Evolutionary conservation across 2,113 vertebrate species (phyloP).

Genomic region (Mustelus asterias): DNA sequence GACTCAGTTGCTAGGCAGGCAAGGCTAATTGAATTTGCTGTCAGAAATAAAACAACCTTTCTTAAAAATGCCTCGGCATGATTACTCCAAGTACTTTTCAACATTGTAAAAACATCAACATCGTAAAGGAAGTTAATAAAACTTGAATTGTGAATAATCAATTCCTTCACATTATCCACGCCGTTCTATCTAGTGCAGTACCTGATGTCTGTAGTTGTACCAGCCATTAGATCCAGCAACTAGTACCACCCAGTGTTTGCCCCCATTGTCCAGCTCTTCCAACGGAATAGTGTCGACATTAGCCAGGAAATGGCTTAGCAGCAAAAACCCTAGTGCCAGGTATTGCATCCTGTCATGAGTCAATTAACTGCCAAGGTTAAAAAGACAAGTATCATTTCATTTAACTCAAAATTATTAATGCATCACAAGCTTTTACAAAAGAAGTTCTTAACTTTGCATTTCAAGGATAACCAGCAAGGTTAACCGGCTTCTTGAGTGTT

Average conservation of each 20-base stretch:
- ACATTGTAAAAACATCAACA: neutral
- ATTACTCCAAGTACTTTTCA: neutral
- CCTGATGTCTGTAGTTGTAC: conserved; percentile 97
- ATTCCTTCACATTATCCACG: neutral
- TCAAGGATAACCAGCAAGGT: neutral
- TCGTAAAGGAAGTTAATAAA: neutral
- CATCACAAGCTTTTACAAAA: neutral
- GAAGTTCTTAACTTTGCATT: neutral
- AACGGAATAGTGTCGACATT: conserved; percentile 44
- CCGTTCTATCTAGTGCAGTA: conserved; percentile 76
- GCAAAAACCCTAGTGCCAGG: neutral
- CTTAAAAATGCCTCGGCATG: neutral
- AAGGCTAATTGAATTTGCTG: neutral
- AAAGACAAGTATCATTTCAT: neutral
- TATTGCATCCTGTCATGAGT: neutral
- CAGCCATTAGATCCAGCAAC: conserved; percentile 86
- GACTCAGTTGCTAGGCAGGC: neutral
- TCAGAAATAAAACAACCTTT: neutral
- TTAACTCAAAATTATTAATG: neutral
- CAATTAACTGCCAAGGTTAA: neutral
- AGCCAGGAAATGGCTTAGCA: conserved; percentile 53
- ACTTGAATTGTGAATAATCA: neutral
- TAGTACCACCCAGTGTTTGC: conserved; percentile 92
- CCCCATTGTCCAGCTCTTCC: conserved; percentile 57
- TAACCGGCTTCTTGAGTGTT: neutral